phyloP scores from a whole-genome alignment of 1,140 invertebrate genomes.

The Camponotus vicinus region DNA sequence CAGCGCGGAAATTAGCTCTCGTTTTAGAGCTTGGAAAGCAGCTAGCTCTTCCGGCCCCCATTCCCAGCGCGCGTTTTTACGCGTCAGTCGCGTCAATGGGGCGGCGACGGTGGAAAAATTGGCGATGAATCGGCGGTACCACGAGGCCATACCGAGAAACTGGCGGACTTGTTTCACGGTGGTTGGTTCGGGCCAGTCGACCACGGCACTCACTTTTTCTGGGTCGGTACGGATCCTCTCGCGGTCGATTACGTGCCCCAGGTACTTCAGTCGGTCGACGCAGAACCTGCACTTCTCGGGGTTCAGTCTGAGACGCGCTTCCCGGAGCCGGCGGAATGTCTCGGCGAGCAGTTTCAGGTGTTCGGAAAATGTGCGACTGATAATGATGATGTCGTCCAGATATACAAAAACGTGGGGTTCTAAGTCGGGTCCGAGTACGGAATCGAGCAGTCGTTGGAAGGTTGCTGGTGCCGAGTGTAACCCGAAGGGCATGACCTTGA shows the following conservation, averaged over 20 bases:
- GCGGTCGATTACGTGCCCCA: constrained; percentile 65
- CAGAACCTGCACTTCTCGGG: constrained; percentile 71
- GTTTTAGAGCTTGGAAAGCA: no score
- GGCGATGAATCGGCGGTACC: constrained; percentile 79
- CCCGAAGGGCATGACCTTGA: neutral
- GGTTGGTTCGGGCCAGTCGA: constrained; percentile 72
- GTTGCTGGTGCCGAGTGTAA: neutral
- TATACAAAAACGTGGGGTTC: neutral
- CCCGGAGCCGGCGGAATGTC: constrained; percentile 60
- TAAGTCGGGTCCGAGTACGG: neutral
- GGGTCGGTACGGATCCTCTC: constrained; percentile 80
- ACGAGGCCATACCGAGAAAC: constrained; percentile 84
- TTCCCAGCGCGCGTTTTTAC: no score
- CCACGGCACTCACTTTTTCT: constrained; percentile 77
- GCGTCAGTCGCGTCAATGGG: no score
- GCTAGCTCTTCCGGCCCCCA: no score
- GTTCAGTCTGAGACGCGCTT: constrained; percentile 38
- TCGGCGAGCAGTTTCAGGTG: constrained; percentile 55
- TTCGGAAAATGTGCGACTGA: constrained; percentile 34
- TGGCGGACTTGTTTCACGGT: constrained; percentile 79
- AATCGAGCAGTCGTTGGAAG: neutral
- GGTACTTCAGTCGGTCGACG: neutral
- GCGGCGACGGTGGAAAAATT: constrained; percentile 71
- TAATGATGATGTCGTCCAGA: neutral
- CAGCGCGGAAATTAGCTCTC: constrained; percentile 57